A percentile compares a stretch with the other conserved stretches of the same genome.
phyloP scores from a whole-genome alignment of 37 sponge, comb jelly and placozoan genomes.

The Chondrilla cf. caribensis region DNA sequence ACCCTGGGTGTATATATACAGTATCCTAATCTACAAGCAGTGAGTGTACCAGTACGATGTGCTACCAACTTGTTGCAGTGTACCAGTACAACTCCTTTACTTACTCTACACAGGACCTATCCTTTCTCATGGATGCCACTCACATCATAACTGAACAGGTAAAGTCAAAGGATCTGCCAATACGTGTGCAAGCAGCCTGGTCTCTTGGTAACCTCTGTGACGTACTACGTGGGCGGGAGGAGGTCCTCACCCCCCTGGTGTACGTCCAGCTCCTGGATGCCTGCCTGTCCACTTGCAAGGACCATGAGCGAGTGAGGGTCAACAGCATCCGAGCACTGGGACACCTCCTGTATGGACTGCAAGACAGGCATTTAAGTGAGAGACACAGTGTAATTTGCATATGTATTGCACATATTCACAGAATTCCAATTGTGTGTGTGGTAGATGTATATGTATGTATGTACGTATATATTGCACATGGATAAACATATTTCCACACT shows the following conservation, averaged over 20 bases:
- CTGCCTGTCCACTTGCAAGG: neutral
- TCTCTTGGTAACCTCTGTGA: conserved; percentile 22
- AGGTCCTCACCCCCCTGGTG: neutral
- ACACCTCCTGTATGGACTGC: neutral
- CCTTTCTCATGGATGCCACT: conserved; percentile 2
- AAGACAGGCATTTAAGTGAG: neutral
- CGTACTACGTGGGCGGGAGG: neutral
- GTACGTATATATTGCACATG: too few relatives aligned
- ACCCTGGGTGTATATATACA: neutral
- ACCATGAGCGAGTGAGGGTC: conserved; percentile 7
- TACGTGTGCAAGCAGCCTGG: neutral
- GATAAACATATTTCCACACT: too few relatives aligned
- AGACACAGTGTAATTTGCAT: neutral
- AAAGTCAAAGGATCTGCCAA: neutral
- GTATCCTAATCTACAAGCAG: neutral
- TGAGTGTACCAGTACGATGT: neutral
- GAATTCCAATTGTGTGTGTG: neutral
- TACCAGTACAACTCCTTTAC: neutral
- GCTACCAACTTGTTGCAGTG: too few relatives aligned
- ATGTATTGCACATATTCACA: neutral
- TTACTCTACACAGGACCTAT: neutral
- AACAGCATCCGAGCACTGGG: neutral
- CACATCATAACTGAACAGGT: neutral
- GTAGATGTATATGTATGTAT: neutral
- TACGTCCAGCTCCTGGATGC: neutral